Conservation (phyloP, 1,140 invertebrate species). For the Neodiprion virginianus region DNA sequence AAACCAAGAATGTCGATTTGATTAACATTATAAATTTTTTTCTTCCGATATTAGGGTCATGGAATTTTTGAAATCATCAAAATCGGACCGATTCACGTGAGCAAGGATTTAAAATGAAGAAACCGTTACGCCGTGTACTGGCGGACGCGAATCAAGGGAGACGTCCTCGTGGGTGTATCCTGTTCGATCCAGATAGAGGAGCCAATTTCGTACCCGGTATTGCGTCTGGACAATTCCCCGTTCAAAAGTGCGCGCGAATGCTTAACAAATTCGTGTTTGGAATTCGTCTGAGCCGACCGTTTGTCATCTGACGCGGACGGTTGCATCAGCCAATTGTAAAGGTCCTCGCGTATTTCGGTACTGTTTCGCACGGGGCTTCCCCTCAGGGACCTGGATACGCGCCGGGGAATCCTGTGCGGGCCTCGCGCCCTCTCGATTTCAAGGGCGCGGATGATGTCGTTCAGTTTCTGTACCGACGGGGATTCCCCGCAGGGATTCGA, state of each 20-base stretch:
- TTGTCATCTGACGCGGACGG: conserved; percentile 11
- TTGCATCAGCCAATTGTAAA: conserved; percentile 33
- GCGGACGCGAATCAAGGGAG: neutral
- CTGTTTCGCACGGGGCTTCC: neutral
- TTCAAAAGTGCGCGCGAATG: conserved; percentile 9
- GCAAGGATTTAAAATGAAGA: neutral
- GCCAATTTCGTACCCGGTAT: neutral
- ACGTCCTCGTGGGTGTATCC: neutral
- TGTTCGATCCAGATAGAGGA: neutral
- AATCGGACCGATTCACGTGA: neutral
- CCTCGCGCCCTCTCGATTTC: neutral
- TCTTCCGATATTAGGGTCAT: neutral
- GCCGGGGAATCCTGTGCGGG: neutral
- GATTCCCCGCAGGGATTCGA: neutral
- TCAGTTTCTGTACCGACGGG: neutral
- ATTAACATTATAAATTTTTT: neutral
- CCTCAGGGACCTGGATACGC: neutral
- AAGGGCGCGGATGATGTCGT: neutral
- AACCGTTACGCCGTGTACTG: neutral
- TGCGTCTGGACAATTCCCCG: neutral
- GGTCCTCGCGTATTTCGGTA: conserved; percentile 17
- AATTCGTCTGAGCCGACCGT: neutral
- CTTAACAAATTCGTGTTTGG: neutral
- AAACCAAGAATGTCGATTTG: neutral
- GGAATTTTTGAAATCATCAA: neutral